phyloP scores from a whole-genome alignment of 1,140 invertebrate species.

The Lepidotrigona ventralis region DNA sequence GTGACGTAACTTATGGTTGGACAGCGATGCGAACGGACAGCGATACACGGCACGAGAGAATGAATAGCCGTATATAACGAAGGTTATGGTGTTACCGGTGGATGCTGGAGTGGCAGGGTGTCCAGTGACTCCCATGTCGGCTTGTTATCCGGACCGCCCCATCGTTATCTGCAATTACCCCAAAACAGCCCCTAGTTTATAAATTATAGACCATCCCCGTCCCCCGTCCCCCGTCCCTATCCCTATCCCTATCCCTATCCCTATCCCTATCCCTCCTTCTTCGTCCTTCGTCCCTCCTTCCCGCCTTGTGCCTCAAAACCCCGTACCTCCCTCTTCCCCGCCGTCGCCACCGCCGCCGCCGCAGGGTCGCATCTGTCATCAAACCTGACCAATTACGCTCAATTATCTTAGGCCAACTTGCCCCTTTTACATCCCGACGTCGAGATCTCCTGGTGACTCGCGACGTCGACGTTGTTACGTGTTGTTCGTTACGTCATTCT shows the following conservation, averaged over 20 bases:
- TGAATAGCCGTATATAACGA: conserved; percentile 65
- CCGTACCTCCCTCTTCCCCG: not conserved
- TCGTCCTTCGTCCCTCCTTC: not conserved
- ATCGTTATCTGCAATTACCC: conserved; percentile 81
- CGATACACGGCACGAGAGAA: conserved; percentile 45
- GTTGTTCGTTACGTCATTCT: not conserved
- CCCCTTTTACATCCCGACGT: conserved; percentile 29
- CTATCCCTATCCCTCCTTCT: not conserved
- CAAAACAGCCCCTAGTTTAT: conserved; percentile 79
- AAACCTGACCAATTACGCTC: conserved; percentile 72
- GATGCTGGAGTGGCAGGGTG: conserved; percentile 69
- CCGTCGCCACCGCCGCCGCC: too few species aligned
- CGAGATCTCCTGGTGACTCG: not conserved
- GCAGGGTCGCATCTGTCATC: conserved; percentile 73
- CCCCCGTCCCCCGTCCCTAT: not conserved
- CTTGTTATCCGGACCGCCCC: conserved; percentile 79
- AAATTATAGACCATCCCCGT: conserved; percentile 78
- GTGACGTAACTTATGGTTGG: conserved; percentile 63
- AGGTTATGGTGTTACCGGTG: conserved; percentile 70
- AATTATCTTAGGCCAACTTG: conserved; percentile 62
- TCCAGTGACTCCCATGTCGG: conserved; percentile 79
- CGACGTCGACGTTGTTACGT: conserved; percentile 9
- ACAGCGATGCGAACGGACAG: conserved; percentile 61
- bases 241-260: not conserved
- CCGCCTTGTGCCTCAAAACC: not conserved